Evolutionary conservation across 2,113 vertebrate species (phyloP).

Genomic region (Eulacestoma nigropectus): DNA sequence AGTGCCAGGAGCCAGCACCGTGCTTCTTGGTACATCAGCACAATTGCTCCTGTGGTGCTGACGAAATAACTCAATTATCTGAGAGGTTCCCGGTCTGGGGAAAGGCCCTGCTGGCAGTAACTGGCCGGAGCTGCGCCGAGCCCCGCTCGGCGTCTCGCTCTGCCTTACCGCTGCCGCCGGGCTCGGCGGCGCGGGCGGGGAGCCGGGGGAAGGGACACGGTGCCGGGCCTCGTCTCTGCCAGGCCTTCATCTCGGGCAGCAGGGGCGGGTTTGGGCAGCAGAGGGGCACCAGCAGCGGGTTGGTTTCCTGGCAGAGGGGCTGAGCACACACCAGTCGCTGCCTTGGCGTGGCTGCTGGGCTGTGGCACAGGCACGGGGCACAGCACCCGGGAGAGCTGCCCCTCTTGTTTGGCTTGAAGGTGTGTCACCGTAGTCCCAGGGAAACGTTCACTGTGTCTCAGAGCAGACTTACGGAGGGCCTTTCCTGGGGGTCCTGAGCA

Average conservation of each 20-base stretch:
- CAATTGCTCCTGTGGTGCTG: neutral
- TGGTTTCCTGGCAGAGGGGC: no score
- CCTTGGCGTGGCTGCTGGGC: neutral
- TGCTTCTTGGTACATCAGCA: neutral
- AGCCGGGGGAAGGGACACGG: neutral
- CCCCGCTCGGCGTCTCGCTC: neutral
- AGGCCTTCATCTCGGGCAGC: neutral
- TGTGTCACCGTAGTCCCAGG: accelerated
- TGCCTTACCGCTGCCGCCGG: neutral
- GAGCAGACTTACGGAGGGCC: accelerated
- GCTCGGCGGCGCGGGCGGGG: neutral
- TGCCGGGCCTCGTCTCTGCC: neutral
- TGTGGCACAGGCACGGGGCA: neutral
- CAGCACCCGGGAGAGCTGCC: neutral
- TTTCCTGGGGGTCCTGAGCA: neutral
- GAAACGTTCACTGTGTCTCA: accelerated
- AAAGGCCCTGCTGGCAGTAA: neutral
- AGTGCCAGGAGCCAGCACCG: neutral
- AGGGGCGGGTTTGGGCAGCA: neutral
- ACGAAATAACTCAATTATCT: conserved; percentile 12
- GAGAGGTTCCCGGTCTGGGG: neutral
- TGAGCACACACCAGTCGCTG: accelerated
- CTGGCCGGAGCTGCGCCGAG: neutral
- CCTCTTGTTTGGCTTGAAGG: neutral
- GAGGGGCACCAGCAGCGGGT: accelerated